Percentiles rank a stretch among this genome's conserved stretches.
These are phyloP conservation scores for Carduelis carduelis DNA, from an alignment of 2,797 vertebrate species.

Conservation along the genomic window DNA sequence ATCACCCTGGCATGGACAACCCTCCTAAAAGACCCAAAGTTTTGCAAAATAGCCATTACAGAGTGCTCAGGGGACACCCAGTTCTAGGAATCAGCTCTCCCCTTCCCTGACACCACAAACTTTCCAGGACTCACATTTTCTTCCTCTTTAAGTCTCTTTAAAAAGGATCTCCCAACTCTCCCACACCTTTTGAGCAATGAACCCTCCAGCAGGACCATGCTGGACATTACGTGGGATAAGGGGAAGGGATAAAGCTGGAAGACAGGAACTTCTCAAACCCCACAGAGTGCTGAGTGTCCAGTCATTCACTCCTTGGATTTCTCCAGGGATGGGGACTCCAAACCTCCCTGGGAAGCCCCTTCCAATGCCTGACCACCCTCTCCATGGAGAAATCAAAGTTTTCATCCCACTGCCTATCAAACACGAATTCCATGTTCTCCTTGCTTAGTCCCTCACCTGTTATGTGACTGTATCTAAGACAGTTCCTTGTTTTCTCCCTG, in stretches of 20 bases:
- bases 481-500: not conserved
- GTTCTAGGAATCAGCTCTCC: not conserved
- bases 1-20: not conserved
- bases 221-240: accelerated
- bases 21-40: not conserved
- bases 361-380: not conserved
- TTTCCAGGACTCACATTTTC: not conserved
- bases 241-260: not conserved
- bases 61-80: not conserved
- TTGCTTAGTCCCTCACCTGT: not conserved
- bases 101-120: not conserved
- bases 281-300: not conserved
- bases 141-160: not conserved
- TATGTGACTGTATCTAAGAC: not conserved
- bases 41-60: not conserved
- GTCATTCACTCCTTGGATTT: accelerated
- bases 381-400: not conserved
- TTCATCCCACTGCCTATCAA: accelerated
- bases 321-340: not conserved
- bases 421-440: accelerated
- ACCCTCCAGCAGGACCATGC: accelerated
- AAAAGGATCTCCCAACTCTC: not conserved
- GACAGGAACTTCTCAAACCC: not conserved
- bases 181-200: accelerated
- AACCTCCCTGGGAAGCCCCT: not conserved